Evolutionary conservation across 1,140 invertebrate species (phyloP).

Genomic region (Dufourea novaeangliae): DNA sequence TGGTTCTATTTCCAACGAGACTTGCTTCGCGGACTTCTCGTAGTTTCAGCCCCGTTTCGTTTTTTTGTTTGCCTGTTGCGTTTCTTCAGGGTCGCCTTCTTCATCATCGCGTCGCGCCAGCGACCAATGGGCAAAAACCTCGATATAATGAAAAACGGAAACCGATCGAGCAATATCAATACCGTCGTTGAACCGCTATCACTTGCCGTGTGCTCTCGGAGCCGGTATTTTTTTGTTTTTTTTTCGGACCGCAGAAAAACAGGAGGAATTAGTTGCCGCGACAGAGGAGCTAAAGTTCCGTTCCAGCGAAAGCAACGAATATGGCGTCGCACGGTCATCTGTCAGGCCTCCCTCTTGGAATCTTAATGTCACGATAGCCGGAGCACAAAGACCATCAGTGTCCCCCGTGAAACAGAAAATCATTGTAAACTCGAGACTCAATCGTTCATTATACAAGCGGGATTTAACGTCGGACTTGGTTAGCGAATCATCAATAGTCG

Average conservation of each 20-base stretch:
- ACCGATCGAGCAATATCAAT: constrained; percentile 35
- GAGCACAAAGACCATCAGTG: constrained; percentile 72
- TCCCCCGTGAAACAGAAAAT: constrained; percentile 75
- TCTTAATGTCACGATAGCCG: constrained; percentile 57
- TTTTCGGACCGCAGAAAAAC: constrained; percentile 23
- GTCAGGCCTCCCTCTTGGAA: constrained; percentile 55
- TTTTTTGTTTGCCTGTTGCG: not conserved
- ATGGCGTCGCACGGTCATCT: constrained; percentile 52
- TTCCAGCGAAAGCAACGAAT: constrained; percentile 42
- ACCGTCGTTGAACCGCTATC: constrained; percentile 41
- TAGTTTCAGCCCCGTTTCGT: not conserved
- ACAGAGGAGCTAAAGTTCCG: constrained; percentile 38
- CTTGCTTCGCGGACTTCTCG: not conserved
- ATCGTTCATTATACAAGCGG: constrained; percentile 60
- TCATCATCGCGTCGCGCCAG: not conserved
- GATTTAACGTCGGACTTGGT: constrained; percentile 16
- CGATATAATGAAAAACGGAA: constrained; percentile 26
- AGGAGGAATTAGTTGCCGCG: constrained; percentile 29
- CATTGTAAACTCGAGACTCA: constrained; percentile 71
- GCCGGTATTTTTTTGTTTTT: not conserved
- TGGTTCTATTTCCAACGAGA: not conserved
- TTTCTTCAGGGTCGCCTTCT: not conserved
- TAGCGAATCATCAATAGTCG: constrained; percentile 43
- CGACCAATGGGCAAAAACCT: constrained; percentile 1
- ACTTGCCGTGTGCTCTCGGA: constrained; percentile 13